phyloP scores from a whole-genome alignment of 2,797 vertebrate species.

The Lutjanus argentimaculatus region DNA sequence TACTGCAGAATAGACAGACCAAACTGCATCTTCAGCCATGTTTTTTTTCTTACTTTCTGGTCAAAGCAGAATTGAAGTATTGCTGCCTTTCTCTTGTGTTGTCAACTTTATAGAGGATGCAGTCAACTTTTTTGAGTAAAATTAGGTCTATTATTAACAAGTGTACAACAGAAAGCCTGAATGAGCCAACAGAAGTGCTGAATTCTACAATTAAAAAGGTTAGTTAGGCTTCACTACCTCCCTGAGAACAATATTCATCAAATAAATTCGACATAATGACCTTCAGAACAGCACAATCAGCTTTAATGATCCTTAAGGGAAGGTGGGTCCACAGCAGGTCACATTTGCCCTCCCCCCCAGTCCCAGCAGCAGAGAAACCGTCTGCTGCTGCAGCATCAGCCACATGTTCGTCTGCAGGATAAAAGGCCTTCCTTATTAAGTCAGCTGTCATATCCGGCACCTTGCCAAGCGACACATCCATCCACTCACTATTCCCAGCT shows the following conservation, averaged over 20 bases:
- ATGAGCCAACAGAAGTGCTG: neutral
- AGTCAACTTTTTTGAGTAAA: too few relatives aligned
- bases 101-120: neutral
- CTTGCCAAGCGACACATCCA: constrained; percentile 62
- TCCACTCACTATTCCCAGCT: constrained; percentile 70
- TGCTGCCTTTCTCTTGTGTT: neutral
- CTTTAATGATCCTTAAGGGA: constrained; percentile 17
- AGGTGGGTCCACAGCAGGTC: constrained; percentile 29
- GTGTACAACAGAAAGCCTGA: neutral
- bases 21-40: neutral
- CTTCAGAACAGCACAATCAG: constrained; percentile 5
- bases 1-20: neutral
- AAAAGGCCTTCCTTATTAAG: constrained; percentile 66
- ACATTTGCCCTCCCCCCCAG: constrained; percentile 4
- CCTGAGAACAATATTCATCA: neutral
- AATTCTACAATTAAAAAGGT: neutral
- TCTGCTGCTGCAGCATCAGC: constrained; percentile 35
- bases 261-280: neutral
- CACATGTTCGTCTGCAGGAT: constrained; percentile 65
- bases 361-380: constrained; percentile 22
- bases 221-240: too few relatives aligned
- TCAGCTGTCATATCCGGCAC: constrained; percentile 70
- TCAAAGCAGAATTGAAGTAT: neutral
- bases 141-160: neutral
- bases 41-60: too few relatives aligned